Evolutionary conservation across 1,140 invertebrate species (phyloP).

Genomic region (Zaprionus capensis): DNA sequence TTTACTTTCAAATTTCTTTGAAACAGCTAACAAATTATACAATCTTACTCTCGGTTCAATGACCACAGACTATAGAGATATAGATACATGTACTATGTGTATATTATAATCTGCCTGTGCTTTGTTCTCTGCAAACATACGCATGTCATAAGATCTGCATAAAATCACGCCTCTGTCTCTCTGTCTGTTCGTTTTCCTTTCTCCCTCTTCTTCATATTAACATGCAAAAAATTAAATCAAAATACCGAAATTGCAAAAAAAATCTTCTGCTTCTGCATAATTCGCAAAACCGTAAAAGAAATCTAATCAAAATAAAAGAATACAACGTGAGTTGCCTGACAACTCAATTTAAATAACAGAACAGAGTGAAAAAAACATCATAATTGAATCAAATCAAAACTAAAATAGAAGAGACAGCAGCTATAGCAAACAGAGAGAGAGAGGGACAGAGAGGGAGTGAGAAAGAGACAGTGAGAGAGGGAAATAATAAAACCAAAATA

Average conservation of each 20-base stretch:
- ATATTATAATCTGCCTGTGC: conserved; percentile 7
- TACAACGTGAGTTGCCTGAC: conserved; percentile 14
- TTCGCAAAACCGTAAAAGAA: conserved; percentile 34
- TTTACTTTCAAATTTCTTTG: not conserved
- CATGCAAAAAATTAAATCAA: conserved; percentile 65
- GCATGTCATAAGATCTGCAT: conserved; percentile 28
- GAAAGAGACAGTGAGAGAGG: conserved; percentile 13
- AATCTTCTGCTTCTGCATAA: conserved; percentile 60
- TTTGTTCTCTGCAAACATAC: not conserved
- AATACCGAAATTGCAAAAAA: conserved; percentile 45
- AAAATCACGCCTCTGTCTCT: conserved; percentile 35
- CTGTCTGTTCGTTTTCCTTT: conserved; percentile 1
- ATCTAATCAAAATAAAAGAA: conserved; percentile 44
- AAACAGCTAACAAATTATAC: not conserved
- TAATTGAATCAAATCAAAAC: conserved; percentile 50
- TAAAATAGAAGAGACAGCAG: conserved; percentile 44
- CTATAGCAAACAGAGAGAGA: not conserved
- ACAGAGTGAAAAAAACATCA: conserved; percentile 20
- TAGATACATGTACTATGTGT: conserved; percentile 2
- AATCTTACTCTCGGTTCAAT: conserved; percentile 30
- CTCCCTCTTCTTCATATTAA: conserved; percentile 43
- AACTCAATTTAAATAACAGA: conserved; percentile 48
- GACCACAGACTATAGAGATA: conserved; percentile 36
- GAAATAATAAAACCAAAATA: conserved; percentile 7
- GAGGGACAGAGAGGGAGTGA: conserved; percentile 18